Evolutionary conservation across 2,888 invertebrate genomes (phyloP), one percentile per base, ranked within the genome.

Genomic region (Thecocarcelia acutangulata): DNA sequence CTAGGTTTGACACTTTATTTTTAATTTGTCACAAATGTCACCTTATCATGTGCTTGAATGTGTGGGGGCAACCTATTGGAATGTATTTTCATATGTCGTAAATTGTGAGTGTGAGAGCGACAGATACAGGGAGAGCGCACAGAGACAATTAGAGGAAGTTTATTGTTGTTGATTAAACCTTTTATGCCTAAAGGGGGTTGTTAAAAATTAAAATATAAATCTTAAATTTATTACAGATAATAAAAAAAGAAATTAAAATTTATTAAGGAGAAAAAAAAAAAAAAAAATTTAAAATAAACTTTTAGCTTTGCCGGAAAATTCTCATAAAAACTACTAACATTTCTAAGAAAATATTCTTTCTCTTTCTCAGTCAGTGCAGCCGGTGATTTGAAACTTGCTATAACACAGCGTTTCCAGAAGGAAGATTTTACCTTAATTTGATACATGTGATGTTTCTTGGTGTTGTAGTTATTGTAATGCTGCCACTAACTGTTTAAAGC

Each of bases 1-100:
- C 83, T 79, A 84, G 83, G 81, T 79, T 79, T 84, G 84, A 84
- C 84, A 80, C 83, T 84, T 84, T 83, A 83, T 84, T 84, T 84
- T 84, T 84, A 84, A 84, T 84, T 84, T 84, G 83, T 84, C 82
- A 82, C 84, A 83, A 83, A 80, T 73, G 83, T 64, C 83, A 83
- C 76, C 80, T 83, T 68, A 77, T 74, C 56, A 61, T 40, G 40
- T 59, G 40, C 40, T 19, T 44, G 72, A 28, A 15, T 64, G 46
- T 52, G 50, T 59, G 48, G 46, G 48, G 37, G 40, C 19, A 50
- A 69, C 72, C 44, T 50, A 13, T 69, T 56, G 42, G 6, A 50
- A 46, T 52, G 21, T 13, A 44, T 3, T 33, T 40, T 1, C 61
- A 33, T 56, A 54, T 48, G 37, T 17, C 8, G 11, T n/a, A 54